Evolutionary conservation across 2,113 vertebrate genomes (phyloP).

Genomic region (Panthera tigris): DNA sequence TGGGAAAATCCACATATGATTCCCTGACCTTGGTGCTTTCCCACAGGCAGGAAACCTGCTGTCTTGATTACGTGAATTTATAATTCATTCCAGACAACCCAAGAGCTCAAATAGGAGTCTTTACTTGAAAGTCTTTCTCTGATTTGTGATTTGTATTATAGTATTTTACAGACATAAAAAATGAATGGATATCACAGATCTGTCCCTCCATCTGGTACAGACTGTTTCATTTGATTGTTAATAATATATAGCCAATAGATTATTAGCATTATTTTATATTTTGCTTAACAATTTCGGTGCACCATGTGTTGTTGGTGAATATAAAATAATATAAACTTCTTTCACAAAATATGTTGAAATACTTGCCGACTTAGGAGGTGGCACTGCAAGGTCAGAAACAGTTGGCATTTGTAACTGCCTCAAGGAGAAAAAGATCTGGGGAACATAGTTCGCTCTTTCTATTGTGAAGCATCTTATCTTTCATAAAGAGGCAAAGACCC

Average conservation of each 20-base stretch:
- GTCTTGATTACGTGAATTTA: background rate
- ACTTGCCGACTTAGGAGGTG: conserved; percentile 45
- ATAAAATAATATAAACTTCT: conserved; percentile 23
- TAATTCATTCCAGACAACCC: conserved; percentile 26
- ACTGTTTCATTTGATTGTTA: conserved; percentile 44
- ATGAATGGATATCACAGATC: background rate
- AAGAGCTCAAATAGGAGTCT: background rate
- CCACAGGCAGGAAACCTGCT: background rate
- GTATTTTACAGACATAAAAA: background rate
- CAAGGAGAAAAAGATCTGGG: conserved; percentile 45
- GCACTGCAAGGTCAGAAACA: conserved; percentile 58
- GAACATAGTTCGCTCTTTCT: conserved; percentile 56
- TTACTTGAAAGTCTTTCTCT: background rate
- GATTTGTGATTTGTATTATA: background rate
- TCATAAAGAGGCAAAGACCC: background rate
- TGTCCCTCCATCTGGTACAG: conserved; percentile 29
- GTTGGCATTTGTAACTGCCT: conserved; percentile 45
- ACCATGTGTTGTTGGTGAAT: conserved; percentile 58
- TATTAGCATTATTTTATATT: conserved; percentile 72
- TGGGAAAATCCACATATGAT: background rate
- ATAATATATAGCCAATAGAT: conserved; percentile 39
- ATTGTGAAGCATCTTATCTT: conserved; percentile 51
- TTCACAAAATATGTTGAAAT: conserved; percentile 64
- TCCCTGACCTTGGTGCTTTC: background rate
- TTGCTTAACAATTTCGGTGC: conserved; percentile 59